phyloP scores from a whole-genome alignment of 2,888 invertebrate genomes.

The Hedychridium roseum region DNA sequence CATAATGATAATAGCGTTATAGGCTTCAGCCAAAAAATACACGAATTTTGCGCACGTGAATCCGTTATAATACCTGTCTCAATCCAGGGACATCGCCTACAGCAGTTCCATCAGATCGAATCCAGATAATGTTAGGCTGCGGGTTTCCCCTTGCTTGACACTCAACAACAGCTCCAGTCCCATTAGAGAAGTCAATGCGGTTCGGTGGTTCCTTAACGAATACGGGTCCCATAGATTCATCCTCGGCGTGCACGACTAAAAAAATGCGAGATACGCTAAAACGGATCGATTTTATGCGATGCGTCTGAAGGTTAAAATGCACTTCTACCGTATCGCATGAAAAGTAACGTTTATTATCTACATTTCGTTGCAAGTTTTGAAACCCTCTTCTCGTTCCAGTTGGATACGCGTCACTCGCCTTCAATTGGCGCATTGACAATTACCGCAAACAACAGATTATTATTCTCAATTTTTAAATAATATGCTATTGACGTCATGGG shows the following conservation, averaged over 20 bases:
- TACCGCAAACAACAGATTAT: constrained; percentile 46
- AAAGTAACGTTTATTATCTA: too few species aligned
- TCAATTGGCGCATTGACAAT: constrained; percentile 46
- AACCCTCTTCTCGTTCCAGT: constrained; percentile 39
- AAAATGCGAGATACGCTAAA: neutral
- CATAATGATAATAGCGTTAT: neutral
- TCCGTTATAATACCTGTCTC: constrained; percentile 80
- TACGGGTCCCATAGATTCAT: constrained; percentile 86
- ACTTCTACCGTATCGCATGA: too few species aligned
- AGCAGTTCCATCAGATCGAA: constrained; percentile 87
- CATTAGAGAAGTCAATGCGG: constrained; percentile 92
- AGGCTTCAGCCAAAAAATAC: too few species aligned
- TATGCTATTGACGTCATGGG: constrained; percentile 42
- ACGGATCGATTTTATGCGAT: too few species aligned
- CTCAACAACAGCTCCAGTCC: constrained; percentile 90
- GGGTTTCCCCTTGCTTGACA: constrained; percentile 92
- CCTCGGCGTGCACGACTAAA: constrained; percentile 67
- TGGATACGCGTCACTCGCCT: constrained; percentile 47
- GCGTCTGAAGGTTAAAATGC: too few species aligned
- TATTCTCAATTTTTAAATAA: constrained; percentile 41
- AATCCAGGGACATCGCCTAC: constrained; percentile 91
- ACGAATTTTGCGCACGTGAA: too few species aligned
- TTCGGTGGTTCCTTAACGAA: constrained; percentile 92
- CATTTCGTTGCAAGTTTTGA: too few species aligned
- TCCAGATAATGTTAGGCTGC: constrained; percentile 92